Evolutionary conservation across 2,113 vertebrate genomes (phyloP).

Genomic region (Megaleporinus macrocephalus): DNA sequence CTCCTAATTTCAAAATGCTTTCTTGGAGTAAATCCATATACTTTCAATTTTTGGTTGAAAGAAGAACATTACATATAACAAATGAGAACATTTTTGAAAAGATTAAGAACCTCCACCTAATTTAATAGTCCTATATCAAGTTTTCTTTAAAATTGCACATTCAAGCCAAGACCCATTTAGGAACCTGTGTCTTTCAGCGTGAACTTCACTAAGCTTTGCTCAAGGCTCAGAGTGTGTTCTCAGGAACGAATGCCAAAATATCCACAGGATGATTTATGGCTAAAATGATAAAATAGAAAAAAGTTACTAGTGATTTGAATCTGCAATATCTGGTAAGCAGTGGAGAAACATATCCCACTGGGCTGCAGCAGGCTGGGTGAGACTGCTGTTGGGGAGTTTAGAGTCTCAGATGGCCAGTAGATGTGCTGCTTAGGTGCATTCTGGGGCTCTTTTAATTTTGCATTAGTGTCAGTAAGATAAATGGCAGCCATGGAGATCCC

Average conservation of each 20-base stretch:
- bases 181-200: background rate
- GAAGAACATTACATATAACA: too few species aligned
- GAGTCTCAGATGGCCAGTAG: conserved; percentile 11
- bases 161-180: background rate
- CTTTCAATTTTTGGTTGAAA: too few species aligned
- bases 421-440: conserved; percentile 23
- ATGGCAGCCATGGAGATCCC: conserved; percentile 60
- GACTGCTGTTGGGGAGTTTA: background rate
- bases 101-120: too few species aligned
- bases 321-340: conserved; percentile 6
- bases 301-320: background rate
- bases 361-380: background rate
- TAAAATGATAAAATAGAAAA: conserved; percentile 14
- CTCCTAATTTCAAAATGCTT: too few species aligned
- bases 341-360: background rate
- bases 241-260: background rate
- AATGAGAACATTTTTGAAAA: too few species aligned
- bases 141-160: background rate
- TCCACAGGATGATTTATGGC: background rate
- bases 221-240: background rate
- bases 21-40: too few species aligned
- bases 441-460: conserved; percentile 55
- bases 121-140: too few species aligned
- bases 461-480: conserved; percentile 69
- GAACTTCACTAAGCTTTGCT: background rate